Evolutionary conservation across 2,113 vertebrate genomes (phyloP).

Genomic region (Triplophysa siluroides): DNA sequence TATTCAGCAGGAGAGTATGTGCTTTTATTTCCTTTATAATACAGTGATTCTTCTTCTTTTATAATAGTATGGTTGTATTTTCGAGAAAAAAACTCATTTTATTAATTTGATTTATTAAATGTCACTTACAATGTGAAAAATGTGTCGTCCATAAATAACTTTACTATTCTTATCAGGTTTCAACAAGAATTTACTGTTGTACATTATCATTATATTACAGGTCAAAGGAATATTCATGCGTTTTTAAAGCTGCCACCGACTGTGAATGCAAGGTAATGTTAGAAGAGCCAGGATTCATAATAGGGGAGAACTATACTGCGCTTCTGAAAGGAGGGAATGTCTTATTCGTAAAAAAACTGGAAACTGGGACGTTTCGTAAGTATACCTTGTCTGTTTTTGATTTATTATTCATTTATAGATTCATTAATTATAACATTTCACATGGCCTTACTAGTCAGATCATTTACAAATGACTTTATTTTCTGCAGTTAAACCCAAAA

Average conservation of each 20-base stretch:
- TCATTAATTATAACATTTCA: background rate
- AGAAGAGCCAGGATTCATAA: background rate
- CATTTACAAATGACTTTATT: background rate
- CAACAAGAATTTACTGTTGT: background rate
- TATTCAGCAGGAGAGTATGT: accelerated
- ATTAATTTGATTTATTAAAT: background rate
- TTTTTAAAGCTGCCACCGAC: background rate
- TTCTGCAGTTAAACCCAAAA: slow-evolving; percentile 64
- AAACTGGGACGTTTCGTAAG: slow-evolving; percentile 19
- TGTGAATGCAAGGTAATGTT: slow-evolving; percentile 55
- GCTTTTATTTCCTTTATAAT: background rate
- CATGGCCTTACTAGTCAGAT: background rate
- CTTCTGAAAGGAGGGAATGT: slow-evolving; percentile 24
- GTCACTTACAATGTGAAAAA: background rate
- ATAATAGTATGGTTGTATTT: too few species aligned
- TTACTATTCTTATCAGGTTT: background rate
- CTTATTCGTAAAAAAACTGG: background rate
- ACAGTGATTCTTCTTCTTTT: too few species aligned
- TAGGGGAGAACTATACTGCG: accelerated
- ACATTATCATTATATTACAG: background rate
- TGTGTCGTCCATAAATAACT: background rate
- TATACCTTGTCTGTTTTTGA: background rate
- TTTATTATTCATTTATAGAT: background rate
- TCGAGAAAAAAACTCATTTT: too few species aligned
- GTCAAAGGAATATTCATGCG: background rate